Conservation (phyloP, 1,140 invertebrate species). For the Drosophila tani region DNA sequence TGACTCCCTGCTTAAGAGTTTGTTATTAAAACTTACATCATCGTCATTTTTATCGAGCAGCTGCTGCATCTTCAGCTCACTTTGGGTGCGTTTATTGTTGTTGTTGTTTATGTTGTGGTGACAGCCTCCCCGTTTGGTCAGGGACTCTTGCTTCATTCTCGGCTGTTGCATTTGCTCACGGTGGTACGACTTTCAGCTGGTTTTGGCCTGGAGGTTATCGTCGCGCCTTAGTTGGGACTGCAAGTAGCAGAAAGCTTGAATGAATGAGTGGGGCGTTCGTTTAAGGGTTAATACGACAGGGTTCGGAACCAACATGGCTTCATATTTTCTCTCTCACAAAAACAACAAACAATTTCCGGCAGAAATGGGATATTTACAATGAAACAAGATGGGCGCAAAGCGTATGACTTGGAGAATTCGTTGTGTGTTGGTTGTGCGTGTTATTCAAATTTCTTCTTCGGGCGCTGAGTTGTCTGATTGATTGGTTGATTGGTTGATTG, state of each 20-base stretch:
- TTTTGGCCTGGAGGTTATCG: slow-evolving; percentile 81
- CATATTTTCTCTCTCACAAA: slow-evolving; percentile 54
- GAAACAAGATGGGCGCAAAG: slow-evolving; percentile 25
- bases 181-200: slow-evolving; percentile 84
- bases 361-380: slow-evolving; percentile 38
- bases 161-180: slow-evolving; percentile 37
- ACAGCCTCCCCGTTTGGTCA: slow-evolving; percentile 32
- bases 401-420: slow-evolving; percentile 28
- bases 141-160: slow-evolving; percentile 22
- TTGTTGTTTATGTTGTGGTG: background rate
- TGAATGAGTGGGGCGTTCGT: background rate
- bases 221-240: slow-evolving; percentile 84
- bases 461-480: slow-evolving; percentile 4
- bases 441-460: slow-evolving; percentile 22
- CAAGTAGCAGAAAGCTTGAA: slow-evolving; percentile 5
- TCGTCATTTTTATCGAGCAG: slow-evolving; percentile 54
- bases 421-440: slow-evolving; percentile 10
- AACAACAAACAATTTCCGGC: slow-evolving; percentile 58
- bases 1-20: too few species aligned
- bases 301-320: background rate
- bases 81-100: slow-evolving; percentile 16
- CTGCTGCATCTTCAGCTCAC: slow-evolving; percentile 48
- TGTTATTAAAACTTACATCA: slow-evolving; percentile 43
- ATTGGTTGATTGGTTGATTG: slow-evolving; percentile 16
- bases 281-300: background rate